Conservation (phyloP, 2,888 invertebrate species). For the Steromphala cineraria region DNA sequence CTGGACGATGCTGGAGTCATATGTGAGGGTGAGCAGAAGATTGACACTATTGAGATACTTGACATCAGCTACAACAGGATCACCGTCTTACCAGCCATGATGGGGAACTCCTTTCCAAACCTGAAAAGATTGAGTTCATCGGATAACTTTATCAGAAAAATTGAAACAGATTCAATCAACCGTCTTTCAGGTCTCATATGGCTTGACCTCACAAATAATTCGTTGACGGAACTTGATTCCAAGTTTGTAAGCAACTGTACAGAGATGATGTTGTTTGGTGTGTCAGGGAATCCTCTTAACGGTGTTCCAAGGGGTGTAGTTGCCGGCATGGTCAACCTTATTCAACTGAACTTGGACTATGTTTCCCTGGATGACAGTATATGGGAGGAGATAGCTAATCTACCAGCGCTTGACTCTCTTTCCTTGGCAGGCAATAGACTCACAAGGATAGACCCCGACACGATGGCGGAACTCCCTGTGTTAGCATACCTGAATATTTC, state of each 20-base stretch:
- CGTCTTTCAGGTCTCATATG: constrained; percentile 10
- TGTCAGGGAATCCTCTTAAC: constrained; percentile 23
- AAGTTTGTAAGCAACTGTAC: constrained; percentile 29
- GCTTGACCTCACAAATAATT: constrained; percentile 33
- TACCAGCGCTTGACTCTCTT: constrained; percentile 24
- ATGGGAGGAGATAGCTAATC: constrained; percentile 34
- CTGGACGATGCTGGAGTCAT: constrained; percentile 33
- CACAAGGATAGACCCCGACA: constrained; percentile 15
- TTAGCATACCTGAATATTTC: constrained; percentile 29
- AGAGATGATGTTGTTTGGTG: constrained; percentile 17
- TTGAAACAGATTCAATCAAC: constrained; percentile 17
- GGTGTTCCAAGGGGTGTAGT: constrained; percentile 22
- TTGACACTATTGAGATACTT: constrained; percentile 26
- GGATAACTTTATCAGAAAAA: constrained; percentile 29
- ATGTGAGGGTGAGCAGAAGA: constrained; percentile 19
- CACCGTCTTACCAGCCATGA: constrained; percentile 29
- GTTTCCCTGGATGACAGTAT: constrained; percentile 31
- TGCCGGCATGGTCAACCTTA: constrained; percentile 15
- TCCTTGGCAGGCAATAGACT: constrained; percentile 33
- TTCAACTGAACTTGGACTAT: constrained; percentile 28
- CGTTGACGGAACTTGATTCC: constrained; percentile 13
- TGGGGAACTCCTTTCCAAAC: constrained; percentile 31
- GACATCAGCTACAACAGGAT: constrained; percentile 35
- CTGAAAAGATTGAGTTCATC: constrained; percentile 30
- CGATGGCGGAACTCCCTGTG: constrained; percentile 29